phyloP scores from a whole-genome alignment of 2,797 vertebrate species.

The Antennarius maculatus region DNA sequence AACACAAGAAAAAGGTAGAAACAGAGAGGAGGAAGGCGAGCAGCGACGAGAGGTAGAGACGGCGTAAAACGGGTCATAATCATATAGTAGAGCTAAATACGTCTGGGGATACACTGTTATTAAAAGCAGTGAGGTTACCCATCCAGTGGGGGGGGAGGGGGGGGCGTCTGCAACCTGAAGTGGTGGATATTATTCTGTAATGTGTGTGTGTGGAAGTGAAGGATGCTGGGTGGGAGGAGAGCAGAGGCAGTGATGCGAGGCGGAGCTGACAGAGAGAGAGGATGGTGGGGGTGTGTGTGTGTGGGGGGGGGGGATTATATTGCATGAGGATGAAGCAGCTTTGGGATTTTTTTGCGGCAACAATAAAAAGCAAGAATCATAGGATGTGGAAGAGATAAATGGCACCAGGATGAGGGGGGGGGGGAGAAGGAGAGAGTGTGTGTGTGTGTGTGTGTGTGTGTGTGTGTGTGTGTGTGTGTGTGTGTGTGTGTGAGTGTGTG shows the following conservation, averaged over 20 bases:
- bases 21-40: slow-evolving; percentile 8
- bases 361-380: slow-evolving; percentile 16
- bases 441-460: no score
- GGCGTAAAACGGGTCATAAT: slow-evolving; percentile 42
- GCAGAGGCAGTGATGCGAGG: slow-evolving; percentile 51
- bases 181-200: slow-evolving; percentile 20
- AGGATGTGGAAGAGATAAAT: slow-evolving; percentile 56
- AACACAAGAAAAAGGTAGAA: slow-evolving; percentile 11
- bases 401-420: slow-evolving; percentile 28
- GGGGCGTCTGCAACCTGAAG: slow-evolving; percentile 46
- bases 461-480: slow-evolving; percentile 15
- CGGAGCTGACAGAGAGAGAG: slow-evolving; percentile 37
- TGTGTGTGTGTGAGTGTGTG: no score
- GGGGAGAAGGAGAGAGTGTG: neutral
- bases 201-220: slow-evolving; percentile 25
- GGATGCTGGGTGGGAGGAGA: slow-evolving; percentile 39
- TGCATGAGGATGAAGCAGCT: slow-evolving; percentile 18
- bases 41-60: slow-evolving; percentile 21
- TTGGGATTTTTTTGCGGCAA: slow-evolving; percentile 32
- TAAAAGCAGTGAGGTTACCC: slow-evolving; percentile 61
- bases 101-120: slow-evolving; percentile 53
- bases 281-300: no score
- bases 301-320: slow-evolving; percentile 34
- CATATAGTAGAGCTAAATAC: slow-evolving; percentile 55
- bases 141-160: slow-evolving; percentile 41